Evolutionary conservation across 2,888 invertebrate genomes (phyloP), one percentile per base, ranked within the genome.

Genomic region (Invenusta paracnida): DNA sequence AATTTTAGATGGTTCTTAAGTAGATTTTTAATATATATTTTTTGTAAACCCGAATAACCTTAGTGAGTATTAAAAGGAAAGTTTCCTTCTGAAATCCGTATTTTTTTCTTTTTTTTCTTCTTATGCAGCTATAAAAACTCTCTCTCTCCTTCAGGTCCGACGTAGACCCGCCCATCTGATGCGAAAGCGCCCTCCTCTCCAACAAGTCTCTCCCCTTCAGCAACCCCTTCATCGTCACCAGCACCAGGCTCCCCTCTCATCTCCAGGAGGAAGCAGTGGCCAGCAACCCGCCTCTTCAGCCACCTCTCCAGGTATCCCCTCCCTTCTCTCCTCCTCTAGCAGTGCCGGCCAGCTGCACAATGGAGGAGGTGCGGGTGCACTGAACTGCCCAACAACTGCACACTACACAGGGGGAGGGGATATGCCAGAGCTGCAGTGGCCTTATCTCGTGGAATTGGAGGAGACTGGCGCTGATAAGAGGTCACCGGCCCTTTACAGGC

Each of bases 401-500:
- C 48, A 5, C 5, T 5, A 11, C 5, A 17, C 48, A 17, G 48
- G 48, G 48, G 17, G 5, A 5, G 5, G 17, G 48, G 73, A 73
- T 2, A 23, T 73, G 23, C 73, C 73, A 2, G 73, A 73, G 73
- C 73, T 73, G 73, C 73, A 73, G 73, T 73, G 73, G 73, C 73
- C 73, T 2, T 73, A 73, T 73, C 73, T 73, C 11, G 73, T 73
- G 23, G 73, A 73, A 23, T 23, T 73, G 73, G 73, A 73, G 27
- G 73, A 73, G 27, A 23, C 11, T 2, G 73, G 73, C 17, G 2
- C 17, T 5, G 73, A 73, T 23, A 73, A 73, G 27, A 5, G 73
- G 27, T 13, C 73, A 13, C 73, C 73, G 17, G 73, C 73, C 17
- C 27, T 73, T 2, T 73, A 73, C 25, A 13, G 73, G 17, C 25